Evolutionary conservation across 2,113 vertebrate genomes (phyloP).

Genomic region (Dasypus novemcinctus): DNA sequence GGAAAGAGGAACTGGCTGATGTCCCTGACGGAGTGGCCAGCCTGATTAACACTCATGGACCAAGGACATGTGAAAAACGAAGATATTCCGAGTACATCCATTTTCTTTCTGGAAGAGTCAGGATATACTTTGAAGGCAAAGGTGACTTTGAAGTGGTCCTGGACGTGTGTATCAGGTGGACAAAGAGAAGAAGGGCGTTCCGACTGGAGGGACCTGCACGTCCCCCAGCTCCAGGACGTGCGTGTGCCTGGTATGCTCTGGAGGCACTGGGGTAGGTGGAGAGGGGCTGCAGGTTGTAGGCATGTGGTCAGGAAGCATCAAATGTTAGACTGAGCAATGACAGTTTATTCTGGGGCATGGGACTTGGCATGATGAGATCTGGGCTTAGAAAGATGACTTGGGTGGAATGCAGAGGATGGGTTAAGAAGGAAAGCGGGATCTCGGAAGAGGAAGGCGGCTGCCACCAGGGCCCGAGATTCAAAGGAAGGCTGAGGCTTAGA

Average conservation of each 20-base stretch:
- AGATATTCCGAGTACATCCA: not conserved
- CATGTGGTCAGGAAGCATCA: not conserved
- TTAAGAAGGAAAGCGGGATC: not conserved
- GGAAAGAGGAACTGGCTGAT: not conserved
- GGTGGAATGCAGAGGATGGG: not conserved
- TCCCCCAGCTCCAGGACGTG: fast-evolving
- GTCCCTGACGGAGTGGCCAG: not conserved
- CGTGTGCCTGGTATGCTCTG: not conserved
- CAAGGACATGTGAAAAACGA: not conserved
- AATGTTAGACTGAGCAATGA: not conserved
- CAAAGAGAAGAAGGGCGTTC: not conserved
- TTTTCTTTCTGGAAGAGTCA: not conserved
- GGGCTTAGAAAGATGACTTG: not conserved
- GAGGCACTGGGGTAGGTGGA: fast-evolving
- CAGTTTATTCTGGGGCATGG: not conserved
- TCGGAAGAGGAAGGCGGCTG: not conserved
- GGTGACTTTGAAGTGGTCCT: not conserved
- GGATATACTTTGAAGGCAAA: not conserved
- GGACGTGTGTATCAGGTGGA: not conserved
- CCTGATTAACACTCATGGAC: not conserved
- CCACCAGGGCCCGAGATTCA: not conserved
- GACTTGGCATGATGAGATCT: not conserved
- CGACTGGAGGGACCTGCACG: not conserved
- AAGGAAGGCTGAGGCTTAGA: not conserved
- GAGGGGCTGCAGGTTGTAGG: not conserved